Percentiles rank a stretch among this genome's conserved stretches.
Conservation (phyloP, 2,113 vertebrate genomes). For the Hippolais icterina region DNA sequence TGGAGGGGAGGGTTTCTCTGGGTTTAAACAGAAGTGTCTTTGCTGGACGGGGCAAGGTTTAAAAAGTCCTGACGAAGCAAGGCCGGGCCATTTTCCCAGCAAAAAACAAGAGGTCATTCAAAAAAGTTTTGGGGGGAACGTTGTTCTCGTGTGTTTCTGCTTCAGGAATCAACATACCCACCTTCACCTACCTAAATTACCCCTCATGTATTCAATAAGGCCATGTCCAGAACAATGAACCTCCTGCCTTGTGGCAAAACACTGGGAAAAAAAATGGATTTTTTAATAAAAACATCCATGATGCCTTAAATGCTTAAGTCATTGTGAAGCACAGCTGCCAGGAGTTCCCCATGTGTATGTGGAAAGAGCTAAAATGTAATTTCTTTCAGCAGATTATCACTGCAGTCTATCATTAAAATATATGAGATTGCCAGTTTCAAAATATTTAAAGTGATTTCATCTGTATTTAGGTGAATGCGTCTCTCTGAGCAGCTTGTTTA, state of each 20-base stretch:
- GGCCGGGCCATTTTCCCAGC: background rate
- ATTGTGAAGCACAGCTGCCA: background rate
- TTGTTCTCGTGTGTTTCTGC: background rate
- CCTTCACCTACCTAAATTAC: background rate
- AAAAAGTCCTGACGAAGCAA: slow-evolving; percentile 33
- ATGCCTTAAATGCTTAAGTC: background rate
- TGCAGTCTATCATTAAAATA: slow-evolving; percentile 41
- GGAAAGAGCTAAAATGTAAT: slow-evolving; percentile 26
- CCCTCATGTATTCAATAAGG: background rate
- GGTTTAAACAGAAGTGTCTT: slow-evolving; percentile 48
- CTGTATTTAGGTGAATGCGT: background rate
- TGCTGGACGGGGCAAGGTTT: background rate
- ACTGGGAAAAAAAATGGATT: background rate
- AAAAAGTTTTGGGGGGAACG: background rate
- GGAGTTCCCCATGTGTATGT: background rate
- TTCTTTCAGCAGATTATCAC: slow-evolving; percentile 58
- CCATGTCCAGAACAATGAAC: background rate
- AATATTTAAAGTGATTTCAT: slow-evolving; percentile 57
- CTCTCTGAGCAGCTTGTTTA: background rate
- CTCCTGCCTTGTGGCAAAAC: background rate
- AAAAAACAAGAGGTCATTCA: slow-evolving; percentile 22
- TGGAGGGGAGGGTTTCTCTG: background rate
- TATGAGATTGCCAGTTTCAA: slow-evolving; percentile 4
- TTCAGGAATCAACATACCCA: background rate
- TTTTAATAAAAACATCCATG: background rate